A percentile compares a stretch with the other conserved stretches of the same genome.
These are phyloP conservation scores for Bellardia pandia DNA, from an alignment of 2,888 invertebrate genomes.

Conservation along the genomic window DNA sequence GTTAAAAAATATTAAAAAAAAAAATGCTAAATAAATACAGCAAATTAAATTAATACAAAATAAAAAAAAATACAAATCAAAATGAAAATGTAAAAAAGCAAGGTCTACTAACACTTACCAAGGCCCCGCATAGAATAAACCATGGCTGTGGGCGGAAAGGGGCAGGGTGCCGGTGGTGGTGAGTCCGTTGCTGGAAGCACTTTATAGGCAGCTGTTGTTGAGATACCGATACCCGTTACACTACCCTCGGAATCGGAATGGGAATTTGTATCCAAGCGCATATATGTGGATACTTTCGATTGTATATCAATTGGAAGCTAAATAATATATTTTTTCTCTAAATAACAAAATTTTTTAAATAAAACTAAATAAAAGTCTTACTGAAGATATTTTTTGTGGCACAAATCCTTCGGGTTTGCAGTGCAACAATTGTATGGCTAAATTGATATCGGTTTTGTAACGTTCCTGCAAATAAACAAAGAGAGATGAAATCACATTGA, in stretches of 20 bases:
- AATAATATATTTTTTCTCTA: constrained; percentile 84
- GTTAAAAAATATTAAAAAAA: not conserved
- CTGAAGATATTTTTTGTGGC: constrained; percentile 94
- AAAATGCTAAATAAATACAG: constrained; percentile 69
- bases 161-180: constrained; percentile 83
- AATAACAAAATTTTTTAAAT: not conserved
- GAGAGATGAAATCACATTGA: not conserved
- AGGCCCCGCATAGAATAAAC: constrained; percentile 87
- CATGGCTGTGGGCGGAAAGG: constrained; percentile 94
- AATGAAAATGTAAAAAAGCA: constrained; percentile 76
- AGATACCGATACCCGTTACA: constrained; percentile 83
- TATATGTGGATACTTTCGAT: constrained; percentile 92
- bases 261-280: constrained; percentile 84
- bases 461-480: constrained; percentile 89
- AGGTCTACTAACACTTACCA: constrained; percentile 84
- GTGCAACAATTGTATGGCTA: constrained; percentile 96
- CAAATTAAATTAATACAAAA: constrained; percentile 61
- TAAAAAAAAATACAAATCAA: constrained; percentile 71
- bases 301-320: constrained; percentile 96
- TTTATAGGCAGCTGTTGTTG: constrained; percentile 84
- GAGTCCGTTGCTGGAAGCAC: constrained; percentile 84
- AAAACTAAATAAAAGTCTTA: constrained; percentile 85
- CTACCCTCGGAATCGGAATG: constrained; percentile 84
- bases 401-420: constrained; percentile 98
- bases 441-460: constrained; percentile 96